Evolutionary conservation across 2,888 invertebrate species (phyloP), one percentile per base, ranked within the genome.

Genomic region (Pachydiplax longipennis): DNA sequence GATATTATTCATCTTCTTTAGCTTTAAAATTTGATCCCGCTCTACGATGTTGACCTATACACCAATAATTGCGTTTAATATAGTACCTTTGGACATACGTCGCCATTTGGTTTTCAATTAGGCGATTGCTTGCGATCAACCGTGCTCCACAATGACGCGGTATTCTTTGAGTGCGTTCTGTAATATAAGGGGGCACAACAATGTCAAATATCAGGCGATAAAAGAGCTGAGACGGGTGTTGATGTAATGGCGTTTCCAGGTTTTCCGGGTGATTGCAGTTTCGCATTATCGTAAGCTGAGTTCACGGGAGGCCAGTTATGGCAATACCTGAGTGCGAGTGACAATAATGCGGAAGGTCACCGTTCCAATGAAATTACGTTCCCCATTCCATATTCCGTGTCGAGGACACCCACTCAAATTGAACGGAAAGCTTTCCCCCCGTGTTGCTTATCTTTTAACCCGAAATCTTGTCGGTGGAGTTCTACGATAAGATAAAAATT

Each of bases 151-250:
- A 25, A 3, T 25, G n/a, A 12, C 22, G 13, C n/a, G 65, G 25
- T 2, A 10, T 18, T 65, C 22, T 22, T 65, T 58, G 83, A 83
- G 83, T 83, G 83, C 83, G 58, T 83, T 83, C 58, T 53, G 31
- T 58, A 35, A 83, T 83, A 83, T 37, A 53, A 37, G 83, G 58
- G 53, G 31, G 22, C 58, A 4, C 83, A 37, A 83, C 83, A 83
- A 53, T 83, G 83, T 53, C 58, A 35, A 58, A 58, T 83, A 53
- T 83, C 83, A 53, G 53, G 61, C 61, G 87, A 87, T 87, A 87
- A 87, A 82, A 58, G 58, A 31, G 31, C 8, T 35, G 83, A 83
- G 53, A 25, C 18, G 31, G 83, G 22, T 15, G 83, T 15, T 83
- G 83, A 83, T 58, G 83, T 61, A 61, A 87, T 40, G 61, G 87